Evolutionary conservation across 2,113 vertebrate genomes (phyloP).

Genomic region (Octodon degus): DNA sequence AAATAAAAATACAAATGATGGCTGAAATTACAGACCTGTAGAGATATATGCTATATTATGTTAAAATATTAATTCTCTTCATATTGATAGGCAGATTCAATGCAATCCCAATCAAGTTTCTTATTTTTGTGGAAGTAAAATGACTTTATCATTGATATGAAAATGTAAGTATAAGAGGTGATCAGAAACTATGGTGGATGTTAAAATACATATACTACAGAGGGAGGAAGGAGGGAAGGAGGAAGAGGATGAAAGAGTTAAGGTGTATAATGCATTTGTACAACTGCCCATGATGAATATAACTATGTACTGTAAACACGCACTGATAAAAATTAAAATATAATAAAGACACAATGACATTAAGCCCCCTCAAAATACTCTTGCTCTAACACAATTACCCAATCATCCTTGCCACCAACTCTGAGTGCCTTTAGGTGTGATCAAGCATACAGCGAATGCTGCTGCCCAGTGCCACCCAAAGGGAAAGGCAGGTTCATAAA

Average conservation of each 20-base stretch:
- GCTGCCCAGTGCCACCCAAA: not conserved
- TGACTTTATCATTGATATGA: not conserved
- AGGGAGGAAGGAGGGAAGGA: not conserved
- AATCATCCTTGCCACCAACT: not conserved
- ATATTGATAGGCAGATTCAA: not conserved
- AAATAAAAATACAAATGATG: not conserved
- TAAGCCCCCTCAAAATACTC: not conserved
- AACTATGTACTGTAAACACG: not conserved
- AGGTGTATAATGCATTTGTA: not conserved
- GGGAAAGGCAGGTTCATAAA: not conserved
- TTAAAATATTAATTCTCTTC: conserved; percentile 4
- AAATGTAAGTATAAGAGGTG: not conserved
- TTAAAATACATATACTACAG: not conserved
- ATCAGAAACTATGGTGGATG: not conserved
- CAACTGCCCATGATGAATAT: not conserved
- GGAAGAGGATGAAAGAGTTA: not conserved
- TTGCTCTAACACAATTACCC: not conserved
- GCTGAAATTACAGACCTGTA: conserved; percentile 8
- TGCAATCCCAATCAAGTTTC: not conserved
- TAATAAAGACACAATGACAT: not conserved
- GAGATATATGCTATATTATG: not conserved
- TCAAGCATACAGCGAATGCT: not conserved
- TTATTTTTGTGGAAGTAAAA: conserved; percentile 37
- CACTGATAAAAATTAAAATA: not conserved
- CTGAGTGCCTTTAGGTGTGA: not conserved